Base-by-base conservation (phyloP, 2,797 vertebrate genomes). In the Siniperca scherzeri region DNA sequence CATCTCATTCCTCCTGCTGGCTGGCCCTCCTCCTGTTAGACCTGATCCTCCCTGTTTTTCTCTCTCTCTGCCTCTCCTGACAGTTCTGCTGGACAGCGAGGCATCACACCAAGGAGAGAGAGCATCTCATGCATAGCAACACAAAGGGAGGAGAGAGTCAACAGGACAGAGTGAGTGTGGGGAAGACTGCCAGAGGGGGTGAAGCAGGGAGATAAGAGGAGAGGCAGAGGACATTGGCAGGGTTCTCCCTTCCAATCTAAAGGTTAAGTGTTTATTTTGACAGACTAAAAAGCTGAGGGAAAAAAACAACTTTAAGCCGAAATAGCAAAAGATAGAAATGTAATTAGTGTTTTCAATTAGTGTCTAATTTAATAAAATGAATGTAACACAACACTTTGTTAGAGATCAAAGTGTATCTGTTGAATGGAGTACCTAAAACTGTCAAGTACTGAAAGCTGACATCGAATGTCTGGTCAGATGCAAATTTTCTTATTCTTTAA, bases 241-340 rank as follows among this genome's bases (percentile, higher is more conserved):
- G 40, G 16, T 53, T 55, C 73, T 70, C 30, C 16, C 62, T 59
- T 42, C 36, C 33, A 48, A 17, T 57, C 40, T 19, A 22, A 59
- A 68, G 52, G 48, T 68, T 9, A 36, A 67, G 30, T 59, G 62
- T 62, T 83, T 70, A 77, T 70, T 83, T 40, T 64, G 52, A 69
- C 57, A 0, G 0, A 16, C 14, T 38, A 56, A 38, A 62, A 56
- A 70, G 55, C 60, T 72, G 21, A 56, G 6, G 30, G 10, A 40
- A n/a, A 56, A 42, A 19, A 19, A 50, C 9, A 12, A 62, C 16
- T 44, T 14, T 22, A 3, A 66, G 16, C 17, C 57, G 3, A 52
- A 19, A 6, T 9, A 36, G 19, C 62, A 50, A 4, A 25, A 69
- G 16, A 68, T 19, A 38, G 30, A 76, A 48, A 62, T 70, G 5